A percentile compares a stretch with the other conserved stretches of the same genome.
Evolutionary conservation across 2,797 vertebrate genomes (phyloP).

Genomic region (Coreius guichenoti): DNA sequence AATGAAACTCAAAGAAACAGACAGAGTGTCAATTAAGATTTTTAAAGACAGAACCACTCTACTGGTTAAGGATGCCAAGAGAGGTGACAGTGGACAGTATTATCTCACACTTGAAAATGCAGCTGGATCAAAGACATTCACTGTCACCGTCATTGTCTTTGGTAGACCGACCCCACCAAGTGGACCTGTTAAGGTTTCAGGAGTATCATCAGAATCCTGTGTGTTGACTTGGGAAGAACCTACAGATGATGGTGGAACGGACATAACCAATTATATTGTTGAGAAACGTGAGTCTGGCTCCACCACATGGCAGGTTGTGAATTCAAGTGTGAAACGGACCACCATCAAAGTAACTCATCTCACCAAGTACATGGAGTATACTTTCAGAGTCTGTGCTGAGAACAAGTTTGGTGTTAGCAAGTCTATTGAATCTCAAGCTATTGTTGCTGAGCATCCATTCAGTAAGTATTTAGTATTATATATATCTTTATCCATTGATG

Average conservation of each 20-base stretch:
- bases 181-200: conserved; percentile 91
- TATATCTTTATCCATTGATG: not conserved
- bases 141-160: conserved; percentile 91
- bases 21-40: conserved; percentile 89
- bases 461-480: conserved; percentile 77
- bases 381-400: conserved; percentile 96
- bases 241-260: conserved; percentile 91
- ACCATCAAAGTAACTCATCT: conserved; percentile 97
- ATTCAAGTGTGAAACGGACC: conserved; percentile 97
- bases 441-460: conserved; percentile 97
- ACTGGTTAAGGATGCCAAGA: conserved; percentile 93
- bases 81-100: conserved; percentile 97
- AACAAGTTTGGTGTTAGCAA: conserved; percentile 99
- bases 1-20: conserved; percentile 98
- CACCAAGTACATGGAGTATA: conserved; percentile 99
- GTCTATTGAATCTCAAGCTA: conserved; percentile 88
- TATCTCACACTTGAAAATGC: conserved; percentile 93
- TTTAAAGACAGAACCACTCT: conserved; percentile 90
- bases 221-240: conserved; percentile 90
- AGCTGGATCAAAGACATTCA: conserved; percentile 93
- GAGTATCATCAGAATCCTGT: conserved; percentile 92
- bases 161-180: conserved; percentile 90
- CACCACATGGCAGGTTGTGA: conserved; percentile 96
- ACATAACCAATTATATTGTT: conserved; percentile 97
- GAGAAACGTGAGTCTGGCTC: conserved; percentile 97